Evolutionary conservation across 2,888 invertebrate genomes (phyloP).

Genomic region (Papilio protenor): DNA sequence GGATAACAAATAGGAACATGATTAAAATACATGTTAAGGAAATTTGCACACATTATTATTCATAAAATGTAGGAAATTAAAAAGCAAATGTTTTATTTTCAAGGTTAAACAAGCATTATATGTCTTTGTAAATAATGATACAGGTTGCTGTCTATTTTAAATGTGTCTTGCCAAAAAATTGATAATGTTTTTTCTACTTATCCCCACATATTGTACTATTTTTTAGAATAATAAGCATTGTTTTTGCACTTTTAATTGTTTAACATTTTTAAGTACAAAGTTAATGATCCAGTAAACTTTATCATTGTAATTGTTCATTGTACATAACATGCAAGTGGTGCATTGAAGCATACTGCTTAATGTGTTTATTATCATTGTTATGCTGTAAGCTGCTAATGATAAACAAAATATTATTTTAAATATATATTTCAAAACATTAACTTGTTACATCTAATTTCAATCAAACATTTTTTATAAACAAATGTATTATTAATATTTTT

Average conservation of each 20-base stretch:
- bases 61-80: background rate
- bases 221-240: background rate
- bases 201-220: background rate
- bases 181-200: background rate
- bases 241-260: conserved; percentile 2
- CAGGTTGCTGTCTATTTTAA: background rate
- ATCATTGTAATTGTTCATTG: conserved; percentile 14
- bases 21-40: background rate
- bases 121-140: background rate
- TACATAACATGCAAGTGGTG: background rate
- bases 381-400: too few species aligned
- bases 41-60: background rate
- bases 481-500: too few species aligned
- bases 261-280: conserved; percentile 16
- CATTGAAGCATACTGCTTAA: too few species aligned
- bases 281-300: conserved; percentile 3
- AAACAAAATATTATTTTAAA: too few species aligned
- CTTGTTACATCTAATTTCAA: too few species aligned
- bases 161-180: background rate
- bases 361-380: too few species aligned
- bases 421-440: too few species aligned
- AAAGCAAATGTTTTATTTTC: background rate
- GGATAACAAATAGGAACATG: background rate
- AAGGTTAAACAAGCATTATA: background rate
- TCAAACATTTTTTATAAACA: too few species aligned